A percentile compares a stretch with the other conserved stretches of the same genome.
Evolutionary conservation across 2,797 vertebrate species (phyloP).

Genomic region (Clarias pachynema): DNA sequence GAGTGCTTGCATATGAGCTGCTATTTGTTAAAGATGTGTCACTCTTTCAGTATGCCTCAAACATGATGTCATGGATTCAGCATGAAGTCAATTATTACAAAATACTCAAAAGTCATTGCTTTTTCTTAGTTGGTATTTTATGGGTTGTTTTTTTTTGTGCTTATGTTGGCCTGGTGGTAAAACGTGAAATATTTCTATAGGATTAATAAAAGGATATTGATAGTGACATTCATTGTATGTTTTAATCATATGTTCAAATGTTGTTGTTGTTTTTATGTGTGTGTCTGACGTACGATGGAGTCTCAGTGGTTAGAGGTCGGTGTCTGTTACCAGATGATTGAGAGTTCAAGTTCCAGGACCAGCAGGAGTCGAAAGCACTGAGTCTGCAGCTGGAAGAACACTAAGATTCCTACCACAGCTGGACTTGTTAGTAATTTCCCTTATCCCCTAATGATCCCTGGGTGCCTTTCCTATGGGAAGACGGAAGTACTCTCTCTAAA

Average conservation of each 20-base stretch:
- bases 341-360: constrained; percentile 1
- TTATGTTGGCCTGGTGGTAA: background rate
- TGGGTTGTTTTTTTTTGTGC: background rate
- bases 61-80: background rate
- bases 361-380: background rate
- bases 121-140: background rate
- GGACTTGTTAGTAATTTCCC: background rate
- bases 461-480: background rate
- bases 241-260: no score
- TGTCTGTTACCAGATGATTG: background rate
- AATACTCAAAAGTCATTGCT: background rate
- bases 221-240: background rate
- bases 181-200: background rate
- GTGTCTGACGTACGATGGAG: background rate
- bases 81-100: background rate
- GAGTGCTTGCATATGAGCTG: background rate
- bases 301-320: background rate
- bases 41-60: background rate
- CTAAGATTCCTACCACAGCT: background rate
- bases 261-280: background rate
- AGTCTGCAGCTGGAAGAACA: constrained; percentile 14
- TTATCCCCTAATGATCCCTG: background rate
- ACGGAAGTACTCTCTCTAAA: background rate
- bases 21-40: background rate
- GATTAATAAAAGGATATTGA: background rate